Percentiles rank a stretch among this genome's conserved stretches.
Evolutionary conservation across 2,113 vertebrate species (phyloP).

Genomic region (Odocoileus virginianus): DNA sequence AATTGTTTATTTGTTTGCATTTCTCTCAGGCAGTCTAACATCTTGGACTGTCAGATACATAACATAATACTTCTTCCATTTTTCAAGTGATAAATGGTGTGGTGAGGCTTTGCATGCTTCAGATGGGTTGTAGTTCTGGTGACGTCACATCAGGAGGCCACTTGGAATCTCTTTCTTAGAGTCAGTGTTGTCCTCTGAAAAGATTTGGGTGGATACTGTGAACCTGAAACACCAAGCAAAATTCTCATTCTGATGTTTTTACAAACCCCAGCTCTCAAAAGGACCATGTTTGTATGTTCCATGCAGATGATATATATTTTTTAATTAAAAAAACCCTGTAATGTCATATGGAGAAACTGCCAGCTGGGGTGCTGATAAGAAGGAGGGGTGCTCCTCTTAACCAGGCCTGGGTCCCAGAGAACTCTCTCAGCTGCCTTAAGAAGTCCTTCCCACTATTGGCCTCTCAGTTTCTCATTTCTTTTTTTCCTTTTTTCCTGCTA

Average conservation of each 20-base stretch:
- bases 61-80: conserved; percentile 14
- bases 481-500: not conserved
- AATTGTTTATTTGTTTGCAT: not conserved
- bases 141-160: conserved; percentile 70
- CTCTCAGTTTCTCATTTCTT: not conserved
- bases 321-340: not conserved
- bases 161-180: conserved; percentile 79
- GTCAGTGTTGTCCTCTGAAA: conserved; percentile 77
- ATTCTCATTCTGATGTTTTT: not conserved
- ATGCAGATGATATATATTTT: not conserved
- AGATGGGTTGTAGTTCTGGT: not conserved
- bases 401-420: fast-evolving
- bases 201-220: conserved; percentile 76
- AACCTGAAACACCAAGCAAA: conserved; percentile 75
- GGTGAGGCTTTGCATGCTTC: not conserved
- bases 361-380: not conserved
- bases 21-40: not conserved
- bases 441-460: not conserved
- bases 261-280: not conserved
- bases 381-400: fast-evolving
- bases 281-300: not conserved
- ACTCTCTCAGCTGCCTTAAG: not conserved
- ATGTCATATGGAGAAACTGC: not conserved
- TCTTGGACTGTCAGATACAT: not conserved
- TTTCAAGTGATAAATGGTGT: not conserved